phyloP scores from a whole-genome alignment of 2,797 vertebrate species.

The Sorex maritimensis region DNA sequence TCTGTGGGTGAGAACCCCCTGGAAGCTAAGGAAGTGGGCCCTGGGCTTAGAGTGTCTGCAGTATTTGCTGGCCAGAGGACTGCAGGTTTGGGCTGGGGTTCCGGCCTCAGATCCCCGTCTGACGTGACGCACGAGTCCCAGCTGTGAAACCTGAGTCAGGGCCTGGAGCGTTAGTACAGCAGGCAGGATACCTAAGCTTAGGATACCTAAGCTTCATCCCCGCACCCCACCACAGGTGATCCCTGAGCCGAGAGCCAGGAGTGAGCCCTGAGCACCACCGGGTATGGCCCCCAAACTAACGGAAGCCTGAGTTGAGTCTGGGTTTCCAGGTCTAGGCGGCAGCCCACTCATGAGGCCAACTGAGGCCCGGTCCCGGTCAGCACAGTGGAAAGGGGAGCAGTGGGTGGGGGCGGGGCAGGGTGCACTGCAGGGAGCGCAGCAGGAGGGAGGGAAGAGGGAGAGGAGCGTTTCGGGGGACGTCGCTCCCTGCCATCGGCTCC shows the following conservation, averaged over 20 bases:
- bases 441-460: rapidly evolving
- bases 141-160: neutral
- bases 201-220: no score
- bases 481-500: no score
- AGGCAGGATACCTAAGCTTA: no score
- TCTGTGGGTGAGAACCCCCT: neutral
- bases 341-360: neutral
- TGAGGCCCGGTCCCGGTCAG: neutral
- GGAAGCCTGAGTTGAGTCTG: neutral
- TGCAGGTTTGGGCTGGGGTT: neutral
- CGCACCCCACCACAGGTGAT: no score
- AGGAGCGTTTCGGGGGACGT: no score
- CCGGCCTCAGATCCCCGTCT: no score
- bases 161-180: neutral
- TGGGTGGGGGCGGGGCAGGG: neutral
- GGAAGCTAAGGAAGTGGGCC: neutral
- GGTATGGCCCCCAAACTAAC: no score
- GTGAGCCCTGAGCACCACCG: no score
- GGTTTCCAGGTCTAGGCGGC: neutral
- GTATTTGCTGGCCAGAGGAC: neutral
- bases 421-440: neutral
- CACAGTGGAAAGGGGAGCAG: neutral
- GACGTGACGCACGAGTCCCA: neutral
- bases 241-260: no score
- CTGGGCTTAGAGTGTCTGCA: neutral